A percentile compares a stretch with the other conserved stretches of the same genome.
These are phyloP conservation scores for Dendrocincla tyrannina DNA, from an alignment of 2,797 vertebrate genomes.

Conservation along the genomic window DNA sequence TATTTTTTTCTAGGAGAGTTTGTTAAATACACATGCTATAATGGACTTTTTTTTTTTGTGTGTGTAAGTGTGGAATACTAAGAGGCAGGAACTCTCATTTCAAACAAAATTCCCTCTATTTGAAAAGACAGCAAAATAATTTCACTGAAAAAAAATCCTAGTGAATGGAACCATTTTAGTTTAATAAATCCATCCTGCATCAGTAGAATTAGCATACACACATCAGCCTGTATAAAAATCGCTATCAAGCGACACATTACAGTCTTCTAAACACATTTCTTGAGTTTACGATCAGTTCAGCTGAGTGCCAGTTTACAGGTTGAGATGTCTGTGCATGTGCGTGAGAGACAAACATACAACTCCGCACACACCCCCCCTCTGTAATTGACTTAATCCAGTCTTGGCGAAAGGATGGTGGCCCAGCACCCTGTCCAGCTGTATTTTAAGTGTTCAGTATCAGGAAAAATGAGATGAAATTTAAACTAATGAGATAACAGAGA, in stretches of 20 bases:
- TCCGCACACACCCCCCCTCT: not conserved
- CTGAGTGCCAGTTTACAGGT: not conserved
- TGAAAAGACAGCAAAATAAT: slow-evolving; percentile 32
- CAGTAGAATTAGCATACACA: not conserved
- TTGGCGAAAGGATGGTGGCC: not conserved
- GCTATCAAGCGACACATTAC: not conserved
- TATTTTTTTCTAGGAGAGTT: not conserved
- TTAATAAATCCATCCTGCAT: not conserved
- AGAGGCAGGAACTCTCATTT: not conserved
- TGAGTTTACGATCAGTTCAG: not conserved
- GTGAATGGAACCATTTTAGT: not conserved
- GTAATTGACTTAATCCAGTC: not conserved
- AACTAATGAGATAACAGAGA: not conserved
- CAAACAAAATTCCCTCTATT: not conserved
- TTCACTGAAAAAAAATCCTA: not conserved
- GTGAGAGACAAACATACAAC: not conserved
- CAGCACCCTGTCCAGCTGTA: not conserved
- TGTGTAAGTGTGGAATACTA: not conserved
- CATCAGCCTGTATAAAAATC: not conserved
- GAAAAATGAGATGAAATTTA: not conserved
- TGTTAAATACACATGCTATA: not conserved
- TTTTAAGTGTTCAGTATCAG: not conserved
- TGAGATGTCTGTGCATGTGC: fast-evolving
- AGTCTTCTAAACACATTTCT: not conserved
- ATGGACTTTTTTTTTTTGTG: not conserved